Percentiles rank a stretch among this genome's conserved stretches.
Conservation (phyloP, 1,140 invertebrate genomes). For the Caenorhabditis briggsae region DNA sequence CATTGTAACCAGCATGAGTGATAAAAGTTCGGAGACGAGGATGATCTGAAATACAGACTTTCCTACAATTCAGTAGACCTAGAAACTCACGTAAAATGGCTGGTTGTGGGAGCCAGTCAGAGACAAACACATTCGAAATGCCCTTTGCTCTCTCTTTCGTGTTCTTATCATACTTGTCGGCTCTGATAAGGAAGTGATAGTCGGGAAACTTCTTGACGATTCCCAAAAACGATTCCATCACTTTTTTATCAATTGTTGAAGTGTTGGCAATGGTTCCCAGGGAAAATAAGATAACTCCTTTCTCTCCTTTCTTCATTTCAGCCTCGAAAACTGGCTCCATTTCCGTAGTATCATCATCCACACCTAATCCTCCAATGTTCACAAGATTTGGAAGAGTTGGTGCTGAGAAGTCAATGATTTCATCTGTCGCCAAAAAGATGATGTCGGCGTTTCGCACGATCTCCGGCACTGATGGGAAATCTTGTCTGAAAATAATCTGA, state of each 20-base stretch:
- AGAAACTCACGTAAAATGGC: slow-evolving; percentile 58
- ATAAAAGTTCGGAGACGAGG: slow-evolving; percentile 75
- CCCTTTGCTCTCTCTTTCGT: slow-evolving; percentile 26
- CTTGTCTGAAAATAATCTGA: slow-evolving; percentile 53
- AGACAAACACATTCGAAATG: slow-evolving; percentile 60
- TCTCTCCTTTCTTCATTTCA: slow-evolving; percentile 61
- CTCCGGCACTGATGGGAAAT: slow-evolving; percentile 61
- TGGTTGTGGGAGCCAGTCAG: slow-evolving; percentile 63
- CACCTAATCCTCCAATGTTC: slow-evolving; percentile 60
- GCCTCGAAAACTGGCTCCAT: slow-evolving; percentile 40
- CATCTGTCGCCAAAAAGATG: slow-evolving; percentile 62
- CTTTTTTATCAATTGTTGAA: slow-evolving; percentile 45
- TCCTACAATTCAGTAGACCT: not conserved
- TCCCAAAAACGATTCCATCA: slow-evolving; percentile 29
- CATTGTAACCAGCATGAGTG: slow-evolving; percentile 79
- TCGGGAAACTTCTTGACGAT: slow-evolving; percentile 59
- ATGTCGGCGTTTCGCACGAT: slow-evolving; percentile 58
- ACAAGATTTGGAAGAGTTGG: slow-evolving; percentile 63
- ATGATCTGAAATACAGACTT: not conserved
- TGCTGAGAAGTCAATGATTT: slow-evolving; percentile 62
- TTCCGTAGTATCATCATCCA: slow-evolving; percentile 55
- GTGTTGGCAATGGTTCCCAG: slow-evolving; percentile 64
- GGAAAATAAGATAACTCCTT: slow-evolving; percentile 63
- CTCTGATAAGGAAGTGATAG: slow-evolving; percentile 63
- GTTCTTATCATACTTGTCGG: slow-evolving; percentile 55